Percentiles rank a stretch among this genome's conserved stretches.
Conservation (phyloP, 2,888 invertebrate species). For the Morinoia aosen region DNA sequence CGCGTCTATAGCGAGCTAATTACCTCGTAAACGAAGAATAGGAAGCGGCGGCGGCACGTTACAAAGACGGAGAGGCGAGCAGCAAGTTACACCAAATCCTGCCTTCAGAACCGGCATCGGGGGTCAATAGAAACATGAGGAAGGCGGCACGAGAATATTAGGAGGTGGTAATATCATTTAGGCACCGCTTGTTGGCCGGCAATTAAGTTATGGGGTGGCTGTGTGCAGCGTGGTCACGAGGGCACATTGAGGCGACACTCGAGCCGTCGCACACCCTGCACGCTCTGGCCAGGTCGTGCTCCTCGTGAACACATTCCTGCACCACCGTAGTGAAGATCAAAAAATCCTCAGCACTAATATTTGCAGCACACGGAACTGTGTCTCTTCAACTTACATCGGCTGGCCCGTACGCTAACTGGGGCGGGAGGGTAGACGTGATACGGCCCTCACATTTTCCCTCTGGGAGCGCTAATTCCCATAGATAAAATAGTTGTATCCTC, state of each 20-base stretch:
- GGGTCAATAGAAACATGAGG: neutral
- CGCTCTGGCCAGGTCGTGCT: neutral
- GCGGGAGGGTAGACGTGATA: too few relatives aligned
- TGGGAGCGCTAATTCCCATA: too few relatives aligned
- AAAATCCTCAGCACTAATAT: too few relatives aligned
- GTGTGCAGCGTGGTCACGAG: neutral
- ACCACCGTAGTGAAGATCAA: too few relatives aligned
- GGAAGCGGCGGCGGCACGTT: neutral
- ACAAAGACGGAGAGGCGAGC: neutral
- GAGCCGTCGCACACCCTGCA: neutral
- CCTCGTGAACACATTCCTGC: neutral
- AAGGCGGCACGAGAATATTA: neutral
- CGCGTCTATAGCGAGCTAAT: neutral
- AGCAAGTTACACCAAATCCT: neutral
- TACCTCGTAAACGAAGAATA: neutral
- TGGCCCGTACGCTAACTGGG: too few relatives aligned
- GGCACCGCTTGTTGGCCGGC: neutral
- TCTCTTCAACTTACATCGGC: too few relatives aligned
- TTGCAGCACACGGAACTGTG: too few relatives aligned
- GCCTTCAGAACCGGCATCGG: neutral
- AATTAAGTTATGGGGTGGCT: neutral
- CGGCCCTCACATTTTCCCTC: too few relatives aligned
- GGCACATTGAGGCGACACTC: neutral
- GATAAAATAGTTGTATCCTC: too few relatives aligned
- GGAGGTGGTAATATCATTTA: neutral